These are phyloP conservation scores for Drosophila guanche DNA, from an alignment of 1,140 invertebrate species.

Conservation along the genomic window DNA sequence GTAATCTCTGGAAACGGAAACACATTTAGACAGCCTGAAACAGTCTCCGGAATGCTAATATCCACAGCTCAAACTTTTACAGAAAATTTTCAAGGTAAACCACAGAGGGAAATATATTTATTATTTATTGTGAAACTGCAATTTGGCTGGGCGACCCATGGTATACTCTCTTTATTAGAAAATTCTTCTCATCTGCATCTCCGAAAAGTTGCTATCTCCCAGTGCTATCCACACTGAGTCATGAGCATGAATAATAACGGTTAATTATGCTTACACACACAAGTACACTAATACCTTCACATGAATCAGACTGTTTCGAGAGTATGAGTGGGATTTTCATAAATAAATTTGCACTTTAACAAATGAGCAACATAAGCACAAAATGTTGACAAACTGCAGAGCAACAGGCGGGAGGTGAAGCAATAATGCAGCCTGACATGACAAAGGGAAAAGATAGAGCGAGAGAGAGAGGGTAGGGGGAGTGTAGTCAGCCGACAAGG, in stretches of 20 bases:
- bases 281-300: slow-evolving; percentile 4
- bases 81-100: slow-evolving; percentile 24
- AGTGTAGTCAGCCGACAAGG: slow-evolving; percentile 52
- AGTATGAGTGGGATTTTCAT: slow-evolving; percentile 54
- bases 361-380: slow-evolving; percentile 62
- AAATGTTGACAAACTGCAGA: slow-evolving; percentile 67
- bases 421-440: slow-evolving; percentile 15
- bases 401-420: slow-evolving; percentile 61
- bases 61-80: slow-evolving; percentile 24
- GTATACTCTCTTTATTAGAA: no score
- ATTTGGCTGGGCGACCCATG: no score
- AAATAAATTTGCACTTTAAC: slow-evolving; percentile 78
- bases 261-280: slow-evolving; percentile 58
- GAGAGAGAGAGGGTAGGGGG: background rate
- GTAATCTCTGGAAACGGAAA: slow-evolving; percentile 7
- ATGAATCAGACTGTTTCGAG: slow-evolving; percentile 24
- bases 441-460: background rate
- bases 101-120: no score
- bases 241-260: slow-evolving; percentile 73
- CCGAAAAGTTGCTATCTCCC: background rate
- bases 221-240: slow-evolving; percentile 54
- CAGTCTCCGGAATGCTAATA: slow-evolving; percentile 22
- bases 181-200: background rate
- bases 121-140: no score
- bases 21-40: slow-evolving; percentile 23